Evolutionary conservation across 1,140 invertebrate genomes (phyloP).

Genomic region (Charaxes varanes): DNA sequence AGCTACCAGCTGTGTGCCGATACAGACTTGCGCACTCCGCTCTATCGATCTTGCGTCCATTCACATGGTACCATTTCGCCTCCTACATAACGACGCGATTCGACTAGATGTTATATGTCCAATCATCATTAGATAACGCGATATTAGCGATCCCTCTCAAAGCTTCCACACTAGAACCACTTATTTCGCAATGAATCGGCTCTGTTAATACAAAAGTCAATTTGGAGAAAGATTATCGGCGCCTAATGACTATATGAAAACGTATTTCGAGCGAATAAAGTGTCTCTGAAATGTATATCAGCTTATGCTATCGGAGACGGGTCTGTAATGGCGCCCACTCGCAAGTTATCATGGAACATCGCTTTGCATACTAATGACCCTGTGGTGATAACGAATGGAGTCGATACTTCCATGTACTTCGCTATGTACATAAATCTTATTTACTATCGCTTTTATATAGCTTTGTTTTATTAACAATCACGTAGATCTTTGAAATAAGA

Average conservation of each 20-base stretch:
- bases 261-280: constrained; percentile 10
- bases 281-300: constrained; percentile 11
- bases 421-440: constrained; percentile 1
- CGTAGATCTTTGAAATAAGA: too few species aligned
- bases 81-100: constrained; percentile 55
- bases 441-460: too few species aligned
- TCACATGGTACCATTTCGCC: constrained; percentile 53
- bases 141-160: constrained; percentile 46
- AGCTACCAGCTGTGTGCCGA: constrained; percentile 42
- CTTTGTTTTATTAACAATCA: too few species aligned
- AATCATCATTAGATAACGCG: constrained; percentile 66
- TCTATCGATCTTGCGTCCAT: constrained; percentile 63
- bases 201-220: constrained; percentile 26
- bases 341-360: constrained; percentile 43
- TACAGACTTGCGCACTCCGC: constrained; percentile 60
- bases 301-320: constrained; percentile 14
- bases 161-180: constrained; percentile 40
- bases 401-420: constrained; percentile 22
- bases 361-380: constrained; percentile 58
- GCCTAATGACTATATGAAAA: background rate
- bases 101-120: constrained; percentile 50
- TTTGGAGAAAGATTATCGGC: constrained; percentile 12
- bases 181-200: constrained; percentile 29
- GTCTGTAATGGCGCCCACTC: constrained; percentile 35
- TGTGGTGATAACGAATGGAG: constrained; percentile 38